phyloP scores from a whole-genome alignment of 1,140 invertebrate species.

The Diuraphis noxia region DNA sequence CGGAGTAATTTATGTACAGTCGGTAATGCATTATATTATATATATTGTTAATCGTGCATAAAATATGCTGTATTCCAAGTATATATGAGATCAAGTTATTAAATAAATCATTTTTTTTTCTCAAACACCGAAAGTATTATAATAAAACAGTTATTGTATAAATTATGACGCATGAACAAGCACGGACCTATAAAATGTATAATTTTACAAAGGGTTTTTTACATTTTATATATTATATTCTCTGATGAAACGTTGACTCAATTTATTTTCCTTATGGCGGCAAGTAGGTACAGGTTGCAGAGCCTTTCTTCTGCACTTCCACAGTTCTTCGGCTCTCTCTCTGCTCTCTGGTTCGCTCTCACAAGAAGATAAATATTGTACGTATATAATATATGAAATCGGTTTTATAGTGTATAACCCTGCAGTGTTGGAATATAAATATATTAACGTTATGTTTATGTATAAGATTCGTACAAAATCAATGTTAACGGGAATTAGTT shows the following conservation, averaged over 20 bases:
- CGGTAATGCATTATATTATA: not conserved
- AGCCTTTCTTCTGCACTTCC: not conserved
- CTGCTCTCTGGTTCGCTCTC: no score
- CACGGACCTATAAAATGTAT: not conserved
- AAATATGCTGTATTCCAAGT: not conserved
- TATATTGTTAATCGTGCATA: not conserved
- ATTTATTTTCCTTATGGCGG: not conserved
- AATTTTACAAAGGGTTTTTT: not conserved
- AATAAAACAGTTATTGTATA: not conserved
- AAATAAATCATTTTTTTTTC: constrained; percentile 3
- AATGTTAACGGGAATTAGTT: not conserved
- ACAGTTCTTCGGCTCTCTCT: not conserved
- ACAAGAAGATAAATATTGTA: not conserved
- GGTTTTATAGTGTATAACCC: not conserved
- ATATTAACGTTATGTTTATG: not conserved
- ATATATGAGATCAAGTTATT: not conserved
- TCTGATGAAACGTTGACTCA: not conserved
- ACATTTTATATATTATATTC: not conserved
- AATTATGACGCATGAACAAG: not conserved
- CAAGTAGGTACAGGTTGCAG: no score
- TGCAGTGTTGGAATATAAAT: not conserved
- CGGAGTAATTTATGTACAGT: not conserved
- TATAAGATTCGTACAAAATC: not conserved
- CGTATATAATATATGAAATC: not conserved
- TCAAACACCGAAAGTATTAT: no score